phyloP scores from a whole-genome alignment of 1,140 invertebrate species.

The Eubasilissa regina region DNA sequence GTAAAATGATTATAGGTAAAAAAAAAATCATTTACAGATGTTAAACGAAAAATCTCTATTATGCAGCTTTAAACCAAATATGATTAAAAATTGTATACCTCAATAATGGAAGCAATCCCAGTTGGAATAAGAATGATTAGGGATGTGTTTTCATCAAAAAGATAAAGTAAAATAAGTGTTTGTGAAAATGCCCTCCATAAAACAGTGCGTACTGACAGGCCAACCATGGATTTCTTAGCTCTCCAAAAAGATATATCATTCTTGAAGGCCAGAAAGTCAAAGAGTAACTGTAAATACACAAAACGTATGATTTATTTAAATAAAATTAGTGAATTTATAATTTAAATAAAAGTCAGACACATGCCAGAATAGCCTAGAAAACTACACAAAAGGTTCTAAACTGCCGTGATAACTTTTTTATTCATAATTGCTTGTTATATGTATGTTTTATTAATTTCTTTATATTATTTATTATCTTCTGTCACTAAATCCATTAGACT shows the following conservation, averaged over 20 bases:
- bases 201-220: constrained; percentile 90
- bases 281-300: constrained; percentile 83
- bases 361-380: neutral
- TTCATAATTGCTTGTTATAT: neutral
- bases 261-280: constrained; percentile 98
- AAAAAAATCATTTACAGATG: no score
- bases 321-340: neutral
- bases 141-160: constrained; percentile 94
- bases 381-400: neutral
- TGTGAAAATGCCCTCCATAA: constrained; percentile 96
- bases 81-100: constrained; percentile 71
- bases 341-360: neutral
- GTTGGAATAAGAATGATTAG: constrained; percentile 91
- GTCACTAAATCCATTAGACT: no score
- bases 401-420: neutral
- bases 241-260: constrained; percentile 98
- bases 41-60: neutral
- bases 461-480: no score
- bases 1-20: no score
- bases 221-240: constrained; percentile 86
- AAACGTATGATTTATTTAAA: neutral
- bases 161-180: constrained; percentile 93
- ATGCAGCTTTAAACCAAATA: neutral
- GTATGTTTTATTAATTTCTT: neutral
- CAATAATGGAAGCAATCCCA: constrained; percentile 89